Conservation (phyloP, 2,113 vertebrate species). For the Strix uralensis region DNA sequence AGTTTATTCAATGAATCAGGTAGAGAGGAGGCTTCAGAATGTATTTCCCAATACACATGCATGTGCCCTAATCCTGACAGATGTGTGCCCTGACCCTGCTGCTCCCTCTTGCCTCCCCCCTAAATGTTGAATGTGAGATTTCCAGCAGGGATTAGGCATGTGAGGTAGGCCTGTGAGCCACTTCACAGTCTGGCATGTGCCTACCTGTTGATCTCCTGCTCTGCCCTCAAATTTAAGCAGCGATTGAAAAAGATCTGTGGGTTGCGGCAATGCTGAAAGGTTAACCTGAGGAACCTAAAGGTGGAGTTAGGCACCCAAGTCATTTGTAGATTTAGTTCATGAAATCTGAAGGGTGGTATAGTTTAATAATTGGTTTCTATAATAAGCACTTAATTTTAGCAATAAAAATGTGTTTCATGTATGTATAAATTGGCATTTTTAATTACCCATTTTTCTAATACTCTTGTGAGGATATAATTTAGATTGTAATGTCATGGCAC, state of each 20-base stretch:
- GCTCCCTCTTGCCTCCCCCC: background rate
- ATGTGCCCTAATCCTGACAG: background rate
- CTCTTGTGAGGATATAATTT: conserved; percentile 14
- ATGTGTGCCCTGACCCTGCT: conserved; percentile 6
- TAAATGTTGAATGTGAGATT: background rate
- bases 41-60: background rate
- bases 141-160: background rate
- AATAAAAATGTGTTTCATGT: conserved; percentile 27
- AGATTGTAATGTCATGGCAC: background rate
- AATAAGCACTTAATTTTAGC: conserved; percentile 26
- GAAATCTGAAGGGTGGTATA: background rate
- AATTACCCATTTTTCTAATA: conserved; percentile 28
- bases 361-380: conserved; percentile 11
- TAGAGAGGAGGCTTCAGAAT: background rate
- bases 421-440: conserved; percentile 30
- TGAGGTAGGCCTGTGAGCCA: background rate
- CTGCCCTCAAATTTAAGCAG: background rate
- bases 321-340: background rate
- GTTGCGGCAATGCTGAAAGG: background rate
- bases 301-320: background rate
- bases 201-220: background rate
- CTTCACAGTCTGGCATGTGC: background rate
- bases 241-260: background rate
- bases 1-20: background rate
- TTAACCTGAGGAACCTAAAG: background rate